Evolutionary conservation across 2,888 invertebrate genomes (phyloP), one percentile per base, ranked within the genome.

Genomic region (Drosophila borborema): DNA sequence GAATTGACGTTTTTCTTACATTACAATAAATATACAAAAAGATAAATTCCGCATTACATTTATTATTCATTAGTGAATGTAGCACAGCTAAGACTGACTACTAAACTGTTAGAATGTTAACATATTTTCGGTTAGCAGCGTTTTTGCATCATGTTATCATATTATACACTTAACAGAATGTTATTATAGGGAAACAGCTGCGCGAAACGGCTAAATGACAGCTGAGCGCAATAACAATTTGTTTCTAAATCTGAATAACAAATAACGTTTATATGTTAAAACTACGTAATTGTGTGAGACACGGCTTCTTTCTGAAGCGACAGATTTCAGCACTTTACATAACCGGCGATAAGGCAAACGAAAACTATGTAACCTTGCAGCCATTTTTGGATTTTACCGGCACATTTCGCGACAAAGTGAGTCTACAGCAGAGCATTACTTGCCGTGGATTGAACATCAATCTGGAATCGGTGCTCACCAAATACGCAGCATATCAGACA

Each of bases 311-410:
- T 18, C 16, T 65, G 23, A 76, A 76, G 77, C 64, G 91, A 58
- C 55, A 84, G 51, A 82, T 93, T 40, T 92, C 93, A 2, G 92
- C 92, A 0, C 86, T 93, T 0, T 91, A 95, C 88, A 94, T 97
- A 74, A 95, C 95, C 66, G 96, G 96, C 14, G 94, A 95, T 70
- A 96, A 95, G 91, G 96, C 96, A 2, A 94, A 94, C 18, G 95
- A 95, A 79, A 94, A 94, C 60, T 97, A 95, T 94, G 94, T 95
- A 4, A 95, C 95, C 70, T 91, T 97, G 28, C 94, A 94, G 20
- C 97, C 97, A 1, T 94, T 95, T 82, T 91, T 97, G 80, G 96
- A 97, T 90, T 95, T 95, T 79, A 94, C 95, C 23, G 93, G 94
- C 61, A 93, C 94, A 67, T 93, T 96, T 16, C 86, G 93, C 56